Base-by-base conservation (phyloP, 2,113 vertebrate genomes). In the Aplodontia rufa region DNA sequence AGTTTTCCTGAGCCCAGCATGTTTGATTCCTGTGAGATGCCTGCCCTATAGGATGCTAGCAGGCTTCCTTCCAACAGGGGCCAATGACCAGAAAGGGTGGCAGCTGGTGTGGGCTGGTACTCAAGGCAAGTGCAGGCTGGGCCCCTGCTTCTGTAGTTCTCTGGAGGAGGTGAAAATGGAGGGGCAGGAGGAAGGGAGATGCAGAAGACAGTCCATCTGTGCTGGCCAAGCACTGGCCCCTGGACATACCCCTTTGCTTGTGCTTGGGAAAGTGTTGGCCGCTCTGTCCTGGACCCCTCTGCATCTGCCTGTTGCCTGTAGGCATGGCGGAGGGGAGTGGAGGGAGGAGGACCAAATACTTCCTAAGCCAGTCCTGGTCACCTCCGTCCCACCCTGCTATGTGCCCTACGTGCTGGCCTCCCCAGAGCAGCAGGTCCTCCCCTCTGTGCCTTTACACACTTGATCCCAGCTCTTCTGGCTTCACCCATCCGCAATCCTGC, bases 41-140 rank as follows among this genome's bases (percentile, higher is more conserved):
- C 11, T 42, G 66, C 68, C 32, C 22, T 60, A 78, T 68, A 35
- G 28, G 45, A 62, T 19, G 47, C 14, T n/a, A 37, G 95, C 28
- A 42, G 14, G 19, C 26, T 83, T 28, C 87, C 42, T 5, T 42
- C n/a, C 3, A 6, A 42, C 30, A 42, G 30, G 22, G 17, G 13
- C 53, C 24, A 71, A 51, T 19, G 40, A 32, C 24, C 20, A 0
- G 74, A 42, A 49, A 76, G 45, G 28, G 8, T 55, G 30, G 51
- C 45, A 37, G 32, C 22, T 37, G 30, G 40, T 19, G 1, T 42
- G 17, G 45, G 10, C 26, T 0, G 0, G 16, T 45, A 20, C 28
- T 35, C 11, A 22, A 47, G 40, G 42, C n/a, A 9, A 42, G 6
- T 3, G 0, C 9, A 74, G 28, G 6, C 60, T n/a, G 76, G 42